Conservation (phyloP, 2,888 invertebrate species). For the Neoaliturus tenellus region DNA sequence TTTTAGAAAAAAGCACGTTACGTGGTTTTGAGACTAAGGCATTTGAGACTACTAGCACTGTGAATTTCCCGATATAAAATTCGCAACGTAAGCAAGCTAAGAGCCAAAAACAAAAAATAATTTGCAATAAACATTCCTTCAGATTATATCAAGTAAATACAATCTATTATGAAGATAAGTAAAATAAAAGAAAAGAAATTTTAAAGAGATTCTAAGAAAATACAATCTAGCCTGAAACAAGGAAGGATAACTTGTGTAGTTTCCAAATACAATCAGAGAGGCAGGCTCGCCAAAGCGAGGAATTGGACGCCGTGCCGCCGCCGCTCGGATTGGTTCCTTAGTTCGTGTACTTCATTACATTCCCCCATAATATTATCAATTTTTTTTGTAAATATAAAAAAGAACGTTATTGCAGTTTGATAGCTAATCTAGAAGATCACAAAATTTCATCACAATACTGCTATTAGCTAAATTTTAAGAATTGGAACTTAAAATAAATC, state of each 20-base stretch:
- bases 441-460: too few species aligned
- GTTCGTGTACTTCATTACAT: not conserved
- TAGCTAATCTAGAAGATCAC: too few species aligned
- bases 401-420: too few species aligned
- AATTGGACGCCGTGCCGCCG: not conserved
- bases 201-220: slow-evolving; percentile 7
- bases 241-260: slow-evolving; percentile 27
- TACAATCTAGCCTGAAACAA: slow-evolving; percentile 35
- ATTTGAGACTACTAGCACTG: too few species aligned
- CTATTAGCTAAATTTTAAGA: too few species aligned
- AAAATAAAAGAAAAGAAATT: not conserved
- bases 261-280: slow-evolving; percentile 19
- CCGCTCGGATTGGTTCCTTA: not conserved
- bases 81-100: too few species aligned
- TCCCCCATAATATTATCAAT: not conserved
- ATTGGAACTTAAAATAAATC: too few species aligned
- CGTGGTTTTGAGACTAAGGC: too few species aligned
- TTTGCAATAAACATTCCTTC: too few species aligned
- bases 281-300: slow-evolving; percentile 10
- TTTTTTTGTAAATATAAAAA: not conserved
- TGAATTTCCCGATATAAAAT: too few species aligned
- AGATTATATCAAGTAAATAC: not conserved
- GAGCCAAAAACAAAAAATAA: too few species aligned
- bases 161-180: not conserved
- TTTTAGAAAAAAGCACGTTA: too few species aligned